Conservation (phyloP, 2,797 vertebrate genomes). For the Peromyscus melanophrys region DNA sequence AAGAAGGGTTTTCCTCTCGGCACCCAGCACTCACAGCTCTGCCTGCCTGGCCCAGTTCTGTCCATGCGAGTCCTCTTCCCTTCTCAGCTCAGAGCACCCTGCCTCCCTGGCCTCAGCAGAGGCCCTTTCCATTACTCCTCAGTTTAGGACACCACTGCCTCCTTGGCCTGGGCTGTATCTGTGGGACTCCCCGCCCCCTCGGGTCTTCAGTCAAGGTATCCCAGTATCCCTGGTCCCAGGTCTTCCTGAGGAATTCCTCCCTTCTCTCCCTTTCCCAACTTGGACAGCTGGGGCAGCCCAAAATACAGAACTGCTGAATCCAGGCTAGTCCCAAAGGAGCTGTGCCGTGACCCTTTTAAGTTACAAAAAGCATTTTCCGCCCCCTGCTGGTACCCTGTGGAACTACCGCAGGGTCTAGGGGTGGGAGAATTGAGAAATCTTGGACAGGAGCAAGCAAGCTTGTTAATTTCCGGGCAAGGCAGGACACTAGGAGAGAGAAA, state of each 20-base stretch:
- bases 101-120: not conserved
- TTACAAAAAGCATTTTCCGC: slow-evolving; percentile 39
- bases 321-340: not conserved
- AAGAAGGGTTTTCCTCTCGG: too few relatives aligned
- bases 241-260: not conserved
- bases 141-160: too few relatives aligned
- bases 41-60: not conserved
- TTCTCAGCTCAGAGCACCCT: not conserved
- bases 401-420: not conserved
- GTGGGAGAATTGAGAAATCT: not conserved
- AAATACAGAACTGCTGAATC: not conserved
- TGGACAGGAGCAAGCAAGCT: not conserved
- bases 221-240: not conserved
- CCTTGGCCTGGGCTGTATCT: not conserved
- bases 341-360: not conserved
- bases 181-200: not conserved
- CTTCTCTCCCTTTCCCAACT: not conserved
- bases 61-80: not conserved
- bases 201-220: not conserved
- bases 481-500: not conserved
- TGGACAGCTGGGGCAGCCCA: not conserved
- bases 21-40: not conserved
- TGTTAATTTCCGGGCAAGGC: slow-evolving; percentile 38
- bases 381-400: slow-evolving; percentile 69
- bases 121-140: not conserved